These are phyloP conservation scores for Drosophila elegans DNA, from an alignment of 1,140 invertebrate species.

Conservation along the genomic window DNA sequence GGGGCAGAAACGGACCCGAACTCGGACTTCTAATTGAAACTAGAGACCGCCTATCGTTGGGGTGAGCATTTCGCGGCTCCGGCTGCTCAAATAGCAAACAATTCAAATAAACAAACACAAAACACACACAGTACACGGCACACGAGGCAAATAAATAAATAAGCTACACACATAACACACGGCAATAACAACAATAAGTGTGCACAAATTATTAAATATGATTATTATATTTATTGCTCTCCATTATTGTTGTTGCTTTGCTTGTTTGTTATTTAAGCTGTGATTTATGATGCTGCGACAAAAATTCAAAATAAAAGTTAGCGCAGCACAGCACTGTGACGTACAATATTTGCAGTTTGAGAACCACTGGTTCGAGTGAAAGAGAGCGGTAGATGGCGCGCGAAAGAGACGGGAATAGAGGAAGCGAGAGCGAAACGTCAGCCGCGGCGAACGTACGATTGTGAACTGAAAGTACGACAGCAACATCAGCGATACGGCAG, in stretches of 20 bases:
- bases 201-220: constrained; percentile 56
- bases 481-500: constrained; percentile 1
- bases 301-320: constrained; percentile 28
- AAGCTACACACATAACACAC: constrained; percentile 29
- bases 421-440: constrained; percentile 48
- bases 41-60: constrained; percentile 16
- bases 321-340: constrained; percentile 49
- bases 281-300: constrained; percentile 80
- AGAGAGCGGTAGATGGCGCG: constrained; percentile 24
- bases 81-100: constrained; percentile 70
- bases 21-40: constrained; percentile 46
- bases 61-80: constrained; percentile 24
- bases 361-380: constrained; percentile 23
- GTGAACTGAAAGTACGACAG: constrained; percentile 43
- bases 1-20: constrained; percentile 16
- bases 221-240: constrained; percentile 50
- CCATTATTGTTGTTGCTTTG: constrained; percentile 32
- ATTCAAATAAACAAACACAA: constrained; percentile 51
- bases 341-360: constrained; percentile 45
- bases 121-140: constrained; percentile 11
- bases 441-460: constrained; percentile 60
- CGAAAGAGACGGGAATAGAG: constrained; percentile 14
- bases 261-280: constrained; percentile 57
- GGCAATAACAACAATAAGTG: constrained; percentile 49
- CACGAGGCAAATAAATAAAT: constrained; percentile 43